Conservation (phyloP, 2,797 vertebrate species). For the Crypturellus tataupa region DNA sequence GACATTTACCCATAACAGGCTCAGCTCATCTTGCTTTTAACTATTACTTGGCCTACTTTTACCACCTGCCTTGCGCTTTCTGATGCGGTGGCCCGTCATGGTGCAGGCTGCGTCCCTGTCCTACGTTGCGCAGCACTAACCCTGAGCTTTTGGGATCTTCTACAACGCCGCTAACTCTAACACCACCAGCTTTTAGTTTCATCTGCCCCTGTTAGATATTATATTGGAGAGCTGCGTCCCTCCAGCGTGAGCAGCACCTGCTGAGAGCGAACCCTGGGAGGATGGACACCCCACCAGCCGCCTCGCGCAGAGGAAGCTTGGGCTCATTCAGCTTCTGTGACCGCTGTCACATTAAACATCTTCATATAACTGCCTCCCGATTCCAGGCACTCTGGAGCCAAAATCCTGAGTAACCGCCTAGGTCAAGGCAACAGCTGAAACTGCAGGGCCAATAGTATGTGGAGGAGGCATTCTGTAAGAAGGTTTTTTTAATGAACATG, state of each 20-base stretch:
- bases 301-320: not conserved
- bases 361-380: not conserved
- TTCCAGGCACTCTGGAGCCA: not conserved
- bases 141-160: not conserved
- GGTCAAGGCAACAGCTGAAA: not conserved
- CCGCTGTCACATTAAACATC: not conserved
- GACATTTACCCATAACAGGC: not conserved
- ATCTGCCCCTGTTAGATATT: not conserved
- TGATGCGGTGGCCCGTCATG: not conserved
- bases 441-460: not conserved
- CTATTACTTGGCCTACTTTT: not conserved
- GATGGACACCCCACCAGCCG: not conserved
- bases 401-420: not conserved
- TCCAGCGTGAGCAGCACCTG: not conserved
- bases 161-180: not conserved
- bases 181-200: not conserved
- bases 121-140: not conserved
- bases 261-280: not conserved
- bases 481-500: not conserved
- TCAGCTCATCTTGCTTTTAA: conserved; percentile 38
- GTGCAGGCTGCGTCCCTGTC: not conserved
- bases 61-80: not conserved
- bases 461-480: not conserved
- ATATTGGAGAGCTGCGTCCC: not conserved
- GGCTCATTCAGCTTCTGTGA: not conserved